Evolutionary conservation across 2,797 vertebrate species (phyloP).

Genomic region (Ara ararauna): DNA sequence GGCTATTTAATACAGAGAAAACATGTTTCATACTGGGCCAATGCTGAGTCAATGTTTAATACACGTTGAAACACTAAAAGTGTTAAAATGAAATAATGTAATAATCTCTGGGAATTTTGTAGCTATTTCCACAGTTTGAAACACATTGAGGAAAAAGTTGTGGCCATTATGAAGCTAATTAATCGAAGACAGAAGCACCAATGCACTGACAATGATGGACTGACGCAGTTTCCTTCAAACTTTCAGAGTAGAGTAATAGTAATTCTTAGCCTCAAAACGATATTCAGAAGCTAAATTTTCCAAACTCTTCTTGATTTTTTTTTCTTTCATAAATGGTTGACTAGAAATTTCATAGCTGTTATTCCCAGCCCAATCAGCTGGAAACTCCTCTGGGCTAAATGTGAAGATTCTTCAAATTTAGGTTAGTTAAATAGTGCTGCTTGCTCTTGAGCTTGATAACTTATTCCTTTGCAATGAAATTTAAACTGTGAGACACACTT

Average conservation of each 20-base stretch:
- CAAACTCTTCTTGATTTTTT: not conserved
- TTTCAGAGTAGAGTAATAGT: not conserved
- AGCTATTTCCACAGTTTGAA: not conserved
- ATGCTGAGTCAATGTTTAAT: not conserved
- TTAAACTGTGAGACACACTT: conserved; percentile 10
- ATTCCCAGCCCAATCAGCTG: not conserved
- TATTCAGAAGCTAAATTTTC: not conserved
- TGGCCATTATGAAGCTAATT: not conserved
- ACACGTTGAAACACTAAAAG: not conserved
- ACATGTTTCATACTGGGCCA: not conserved
- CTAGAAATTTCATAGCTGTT: not conserved
- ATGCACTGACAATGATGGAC: not conserved
- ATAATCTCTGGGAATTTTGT: not conserved
- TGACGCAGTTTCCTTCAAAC: not conserved
- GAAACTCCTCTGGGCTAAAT: not conserved
- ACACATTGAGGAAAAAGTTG: not conserved
- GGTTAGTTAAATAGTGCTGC: conserved; percentile 22
- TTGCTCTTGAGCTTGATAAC: not conserved
- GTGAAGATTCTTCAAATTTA: conserved; percentile 6
- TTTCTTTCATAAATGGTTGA: not conserved
- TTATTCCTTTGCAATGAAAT: not conserved
- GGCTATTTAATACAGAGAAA: not conserved
- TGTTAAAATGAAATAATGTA: not conserved
- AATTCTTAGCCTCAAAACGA: not conserved
- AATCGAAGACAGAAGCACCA: not conserved